Percentiles rank a stretch among this genome's conserved stretches.
Evolutionary conservation across 35 echinoderm and acorn worm genomes (phyloP).

Genomic region (Chiridota heheva): DNA sequence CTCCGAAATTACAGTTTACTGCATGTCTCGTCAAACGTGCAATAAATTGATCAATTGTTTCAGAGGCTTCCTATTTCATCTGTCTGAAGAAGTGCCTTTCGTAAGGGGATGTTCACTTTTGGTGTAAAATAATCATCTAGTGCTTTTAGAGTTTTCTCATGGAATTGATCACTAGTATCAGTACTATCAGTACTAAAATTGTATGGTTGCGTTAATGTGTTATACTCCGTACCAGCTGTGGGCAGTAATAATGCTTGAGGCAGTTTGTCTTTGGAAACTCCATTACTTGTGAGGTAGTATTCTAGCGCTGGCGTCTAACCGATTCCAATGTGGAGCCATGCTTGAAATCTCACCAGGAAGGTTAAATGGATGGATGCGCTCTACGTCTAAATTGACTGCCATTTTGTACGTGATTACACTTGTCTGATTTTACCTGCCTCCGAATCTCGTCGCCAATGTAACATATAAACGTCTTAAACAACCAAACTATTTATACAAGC

Average conservation of each 20-base stretch:
- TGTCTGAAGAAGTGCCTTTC: constrained; percentile 57
- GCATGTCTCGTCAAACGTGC: constrained; percentile 19
- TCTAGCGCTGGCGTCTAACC: constrained; percentile 18
- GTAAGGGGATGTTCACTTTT: constrained; percentile 60
- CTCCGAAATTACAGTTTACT: constrained; percentile 12
- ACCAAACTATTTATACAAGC: too few species aligned
- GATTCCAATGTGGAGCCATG: constrained; percentile 14
- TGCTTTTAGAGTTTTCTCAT: constrained; percentile 23
- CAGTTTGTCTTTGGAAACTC: neutral
- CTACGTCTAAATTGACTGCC: too few species aligned
- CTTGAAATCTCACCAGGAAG: constrained; percentile 10
- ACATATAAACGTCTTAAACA: too few species aligned
- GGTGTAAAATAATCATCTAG: constrained; percentile 45
- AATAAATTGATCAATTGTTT: constrained; percentile 62
- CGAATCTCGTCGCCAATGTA: too few species aligned
- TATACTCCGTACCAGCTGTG: too few species aligned
- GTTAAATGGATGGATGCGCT: too few species aligned
- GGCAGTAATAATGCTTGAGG: too few species aligned
- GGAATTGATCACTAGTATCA: too few species aligned
- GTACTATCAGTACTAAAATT: too few species aligned
- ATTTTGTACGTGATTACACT: too few species aligned
- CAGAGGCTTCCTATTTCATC: constrained; percentile 38
- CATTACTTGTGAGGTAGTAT: constrained; percentile 7
- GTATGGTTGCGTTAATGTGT: too few species aligned
- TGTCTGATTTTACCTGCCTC: too few species aligned